Evolutionary conservation across 1,140 invertebrate genomes (phyloP), one percentile per base, ranked within the genome.

Genomic region (Phthorimaea operculella): DNA sequence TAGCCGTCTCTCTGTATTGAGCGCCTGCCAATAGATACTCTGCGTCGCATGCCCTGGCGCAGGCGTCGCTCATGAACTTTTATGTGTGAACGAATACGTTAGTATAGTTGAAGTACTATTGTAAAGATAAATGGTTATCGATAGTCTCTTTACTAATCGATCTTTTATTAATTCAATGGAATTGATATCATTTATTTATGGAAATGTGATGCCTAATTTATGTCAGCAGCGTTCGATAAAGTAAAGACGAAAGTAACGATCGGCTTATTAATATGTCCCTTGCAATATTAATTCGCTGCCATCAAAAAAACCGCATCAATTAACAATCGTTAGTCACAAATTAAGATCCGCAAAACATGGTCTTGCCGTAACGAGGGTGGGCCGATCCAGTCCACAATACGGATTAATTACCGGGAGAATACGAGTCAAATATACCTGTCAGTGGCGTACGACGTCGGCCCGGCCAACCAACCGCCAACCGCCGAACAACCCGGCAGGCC

Each of bases 341-440:
- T 47, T 47, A 9, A 47, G 8, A 16, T 17, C 15, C 44, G 11
- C 16, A 47, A 47, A 47, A 47, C 44, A 17, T 3, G 15, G 11
- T 15, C 44, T 12, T 39, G 36, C 36, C 15, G 8, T 14, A 73
- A 72, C 73, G 74, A 76, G 79, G 79, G 78, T 82, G 78, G 79
- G 58, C 78, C 64, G 61, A 63, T 66, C 60, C 75, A 73, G 74
- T 74, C 78, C 70, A 83, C 79, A 82, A 82, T 79, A 78, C 75
- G 74, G 81, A 85, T 82, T 85, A 85, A 85, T 85, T 85, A 85
- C 80, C 78, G 79, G 65, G 68, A 68, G 68, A 82, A 82, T 81
- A 77, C 81, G 81, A 85, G 72, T 83, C 78, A 83, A 85, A 85
- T 83, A 83, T 85, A 85, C 79, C 81, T 84, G 81, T 83, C 81